phyloP scores from a whole-genome alignment of 2,888 invertebrate species.

The Cheilosia urbana region DNA sequence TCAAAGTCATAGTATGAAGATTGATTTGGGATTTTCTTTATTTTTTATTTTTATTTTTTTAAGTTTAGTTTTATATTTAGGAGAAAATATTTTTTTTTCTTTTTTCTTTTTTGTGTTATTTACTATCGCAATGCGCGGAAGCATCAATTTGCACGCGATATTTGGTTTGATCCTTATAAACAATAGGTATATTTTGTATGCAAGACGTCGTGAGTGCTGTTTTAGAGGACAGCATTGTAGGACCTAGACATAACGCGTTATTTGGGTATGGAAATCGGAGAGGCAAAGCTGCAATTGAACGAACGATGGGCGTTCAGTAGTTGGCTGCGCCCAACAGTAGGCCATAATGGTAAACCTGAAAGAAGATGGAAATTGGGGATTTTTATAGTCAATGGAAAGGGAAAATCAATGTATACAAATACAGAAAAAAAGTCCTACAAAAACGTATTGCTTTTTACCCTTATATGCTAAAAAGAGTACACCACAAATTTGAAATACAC shows the following conservation, averaged over 20 bases:
- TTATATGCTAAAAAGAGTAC: too few relatives aligned
- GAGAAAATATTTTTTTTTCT: slow-evolving; percentile 31
- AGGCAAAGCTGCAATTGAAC: slow-evolving; percentile 92
- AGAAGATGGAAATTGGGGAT: background rate
- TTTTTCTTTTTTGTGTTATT: slow-evolving; percentile 4
- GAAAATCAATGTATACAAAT: background rate
- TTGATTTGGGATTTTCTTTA: slow-evolving; percentile 21
- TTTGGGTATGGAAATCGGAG: slow-evolving; percentile 93
- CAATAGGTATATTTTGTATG: background rate
- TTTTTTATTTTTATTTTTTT: slow-evolving; percentile 10
- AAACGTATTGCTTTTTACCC: too few relatives aligned
- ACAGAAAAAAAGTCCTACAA: too few relatives aligned
- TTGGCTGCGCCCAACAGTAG: slow-evolving; percentile 95
- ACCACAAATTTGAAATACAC: too few relatives aligned
- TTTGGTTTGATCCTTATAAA: slow-evolving; percentile 32
- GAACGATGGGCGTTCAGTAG: slow-evolving; percentile 93
- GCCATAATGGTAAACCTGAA: slow-evolving; percentile 94
- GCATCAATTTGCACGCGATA: slow-evolving; percentile 4
- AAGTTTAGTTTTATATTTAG: slow-evolving; percentile 18
- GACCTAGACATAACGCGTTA: slow-evolving; percentile 92
- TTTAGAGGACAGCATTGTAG: background rate
- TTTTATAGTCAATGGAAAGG: background rate
- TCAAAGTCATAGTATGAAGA: slow-evolving; percentile 43
- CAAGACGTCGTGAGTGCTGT: background rate
- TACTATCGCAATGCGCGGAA: slow-evolving; percentile 18